Evolutionary conservation across 2,113 vertebrate genomes (phyloP).

Genomic region (Eptesicus fuscus): DNA sequence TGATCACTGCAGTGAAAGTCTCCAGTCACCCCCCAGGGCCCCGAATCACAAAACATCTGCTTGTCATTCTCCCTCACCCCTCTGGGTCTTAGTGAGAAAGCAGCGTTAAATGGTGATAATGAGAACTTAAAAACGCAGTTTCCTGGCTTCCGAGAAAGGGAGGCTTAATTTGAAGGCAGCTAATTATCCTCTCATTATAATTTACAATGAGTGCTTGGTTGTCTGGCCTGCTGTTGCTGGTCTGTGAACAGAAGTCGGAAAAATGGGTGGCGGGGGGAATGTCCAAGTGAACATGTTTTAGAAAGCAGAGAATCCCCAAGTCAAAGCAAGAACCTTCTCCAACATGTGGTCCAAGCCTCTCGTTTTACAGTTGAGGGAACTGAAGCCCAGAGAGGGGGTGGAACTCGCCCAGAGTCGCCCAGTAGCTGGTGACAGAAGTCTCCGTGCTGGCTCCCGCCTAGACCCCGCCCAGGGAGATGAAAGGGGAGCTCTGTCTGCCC

Average conservation of each 20-base stretch:
- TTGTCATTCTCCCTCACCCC: slow-evolving; percentile 30
- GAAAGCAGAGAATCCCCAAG: background rate
- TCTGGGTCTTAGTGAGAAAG: slow-evolving; percentile 46
- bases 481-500: background rate
- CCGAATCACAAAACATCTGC: slow-evolving; percentile 60
- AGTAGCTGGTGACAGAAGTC: background rate
- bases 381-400: background rate
- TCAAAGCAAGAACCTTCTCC: background rate
- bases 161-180: slow-evolving; percentile 42
- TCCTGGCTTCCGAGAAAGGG: slow-evolving; percentile 32
- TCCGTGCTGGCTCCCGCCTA: background rate
- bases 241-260: background rate
- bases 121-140: slow-evolving; percentile 16
- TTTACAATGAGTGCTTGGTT: slow-evolving; percentile 28
- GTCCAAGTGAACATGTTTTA: background rate
- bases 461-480: background rate
- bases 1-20: slow-evolving; percentile 33
- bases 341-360: background rate
- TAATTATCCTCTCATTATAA: slow-evolving; percentile 48
- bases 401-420: background rate
- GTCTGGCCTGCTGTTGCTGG: slow-evolving; percentile 24
- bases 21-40: slow-evolving; percentile 47
- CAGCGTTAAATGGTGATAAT: background rate
- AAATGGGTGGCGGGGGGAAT: background rate
- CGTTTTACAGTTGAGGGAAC: background rate